Evolutionary conservation across 2,888 invertebrate genomes (phyloP).

Genomic region (Gerris lacustris): DNA sequence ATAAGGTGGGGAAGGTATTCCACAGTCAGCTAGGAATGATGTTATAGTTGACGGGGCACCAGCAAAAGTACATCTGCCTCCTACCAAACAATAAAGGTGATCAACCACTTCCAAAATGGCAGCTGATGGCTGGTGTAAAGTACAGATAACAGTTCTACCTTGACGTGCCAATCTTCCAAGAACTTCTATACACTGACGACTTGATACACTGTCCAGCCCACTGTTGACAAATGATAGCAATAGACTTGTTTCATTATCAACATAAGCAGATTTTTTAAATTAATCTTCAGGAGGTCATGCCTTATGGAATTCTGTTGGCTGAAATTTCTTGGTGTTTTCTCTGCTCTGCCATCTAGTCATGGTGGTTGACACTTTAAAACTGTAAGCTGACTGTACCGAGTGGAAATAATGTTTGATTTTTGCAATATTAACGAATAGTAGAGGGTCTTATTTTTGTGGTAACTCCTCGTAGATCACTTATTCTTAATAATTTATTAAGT

Average conservation of each 20-base stretch:
- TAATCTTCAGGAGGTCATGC: no score
- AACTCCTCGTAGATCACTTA: no score
- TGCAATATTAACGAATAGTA: no score
- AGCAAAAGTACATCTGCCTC: constrained; percentile 66
- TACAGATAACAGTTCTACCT: constrained; percentile 75
- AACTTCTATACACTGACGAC: constrained; percentile 67
- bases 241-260: neutral
- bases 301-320: no score
- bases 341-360: no score
- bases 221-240: constrained; percentile 39
- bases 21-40: constrained; percentile 55
- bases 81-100: constrained; percentile 68
- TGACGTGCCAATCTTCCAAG: constrained; percentile 69
- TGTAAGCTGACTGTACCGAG: no score
- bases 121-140: constrained; percentile 86
- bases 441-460: no score
- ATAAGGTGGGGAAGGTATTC: constrained; percentile 68
- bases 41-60: constrained; percentile 64
- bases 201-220: constrained; percentile 67
- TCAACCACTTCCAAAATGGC: constrained; percentile 78
- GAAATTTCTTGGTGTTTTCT: no score
- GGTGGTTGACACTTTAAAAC: no score
- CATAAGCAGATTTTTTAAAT: no score
- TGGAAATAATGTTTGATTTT: no score
- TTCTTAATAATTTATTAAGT: no score